Percentiles rank a stretch among this genome's conserved stretches.
phyloP scores from a whole-genome alignment of 2,888 invertebrate species.

The Nysson spinosus region DNA sequence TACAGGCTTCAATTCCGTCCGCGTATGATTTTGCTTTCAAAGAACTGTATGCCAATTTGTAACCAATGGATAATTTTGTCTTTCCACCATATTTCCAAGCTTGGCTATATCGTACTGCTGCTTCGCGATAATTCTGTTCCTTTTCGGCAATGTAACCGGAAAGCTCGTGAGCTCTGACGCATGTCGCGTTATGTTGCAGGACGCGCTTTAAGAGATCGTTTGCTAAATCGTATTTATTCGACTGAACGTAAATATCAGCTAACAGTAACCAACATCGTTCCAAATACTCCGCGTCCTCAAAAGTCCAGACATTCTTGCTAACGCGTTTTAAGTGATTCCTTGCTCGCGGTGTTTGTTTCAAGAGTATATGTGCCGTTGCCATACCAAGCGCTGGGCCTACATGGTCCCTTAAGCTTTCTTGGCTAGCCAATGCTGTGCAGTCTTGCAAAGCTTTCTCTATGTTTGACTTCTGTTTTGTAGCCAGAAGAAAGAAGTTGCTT shows the following conservation, averaged over 20 bases:
- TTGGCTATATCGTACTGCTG: constrained; percentile 88
- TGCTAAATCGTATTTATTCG: constrained; percentile 91
- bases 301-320: constrained; percentile 91
- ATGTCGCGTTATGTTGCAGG: constrained; percentile 90
- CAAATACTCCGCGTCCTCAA: constrained; percentile 96
- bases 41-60: constrained; percentile 93
- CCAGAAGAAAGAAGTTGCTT: constrained; percentile 89
- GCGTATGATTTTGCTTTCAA: constrained; percentile 93
- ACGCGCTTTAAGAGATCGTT: constrained; percentile 88
- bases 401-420: constrained; percentile 86
- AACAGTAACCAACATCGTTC: constrained; percentile 96
- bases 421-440: constrained; percentile 84
- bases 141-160: constrained; percentile 93
- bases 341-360: constrained; percentile 94
- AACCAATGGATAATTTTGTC: constrained; percentile 91
- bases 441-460: constrained; percentile 92
- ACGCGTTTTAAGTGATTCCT: constrained; percentile 95
- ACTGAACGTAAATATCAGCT: constrained; percentile 92
- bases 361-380: constrained; percentile 89
- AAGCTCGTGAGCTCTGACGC: constrained; percentile 91
- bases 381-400: constrained; percentile 92
- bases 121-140: constrained; percentile 92
- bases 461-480: constrained; percentile 89
- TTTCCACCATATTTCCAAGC: constrained; percentile 93
- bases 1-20: constrained; percentile 94